These are phyloP conservation scores for Stramonita haemastoma DNA, from an alignment of 2,888 invertebrate species.

Conservation along the genomic window DNA sequence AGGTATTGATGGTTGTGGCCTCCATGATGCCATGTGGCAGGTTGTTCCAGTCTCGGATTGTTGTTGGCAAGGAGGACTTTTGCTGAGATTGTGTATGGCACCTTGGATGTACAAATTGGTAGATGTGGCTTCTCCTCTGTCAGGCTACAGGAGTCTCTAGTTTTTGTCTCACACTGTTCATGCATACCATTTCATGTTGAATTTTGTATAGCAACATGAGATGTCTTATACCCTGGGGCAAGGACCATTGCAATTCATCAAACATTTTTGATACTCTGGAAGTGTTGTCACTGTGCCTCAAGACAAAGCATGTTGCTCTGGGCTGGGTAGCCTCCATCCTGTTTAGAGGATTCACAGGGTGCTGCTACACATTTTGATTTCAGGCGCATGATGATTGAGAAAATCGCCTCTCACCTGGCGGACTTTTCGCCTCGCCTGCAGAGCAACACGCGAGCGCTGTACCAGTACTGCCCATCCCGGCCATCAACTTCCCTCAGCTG, in stretches of 20 bases:
- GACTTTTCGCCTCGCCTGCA: conserved; percentile 97
- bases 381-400: conserved; percentile 95
- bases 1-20: conserved; percentile 7
- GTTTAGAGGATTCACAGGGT: not conserved
- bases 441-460: conserved; percentile 95
- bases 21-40: not conserved
- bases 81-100: not conserved
- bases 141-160: not conserved
- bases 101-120: not conserved
- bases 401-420: conserved; percentile 96
- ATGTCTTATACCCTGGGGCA: not conserved
- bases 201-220: not conserved
- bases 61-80: not conserved
- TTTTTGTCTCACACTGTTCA: not conserved
- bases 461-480: conserved; percentile 96
- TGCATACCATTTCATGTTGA: not conserved
- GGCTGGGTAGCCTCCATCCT: not conserved
- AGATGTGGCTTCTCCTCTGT: not conserved
- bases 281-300: not conserved
- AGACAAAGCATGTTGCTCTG: not conserved
- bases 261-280: not conserved
- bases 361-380: conserved; percentile 47
- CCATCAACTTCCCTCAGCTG: conserved; percentile 94
- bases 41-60: not conserved
- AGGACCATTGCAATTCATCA: conserved; percentile 5